Percentiles rank a stretch among this genome's conserved stretches.
Evolutionary conservation across 2,797 vertebrate genomes (phyloP).

Genomic region (Syngnathus acus): DNA sequence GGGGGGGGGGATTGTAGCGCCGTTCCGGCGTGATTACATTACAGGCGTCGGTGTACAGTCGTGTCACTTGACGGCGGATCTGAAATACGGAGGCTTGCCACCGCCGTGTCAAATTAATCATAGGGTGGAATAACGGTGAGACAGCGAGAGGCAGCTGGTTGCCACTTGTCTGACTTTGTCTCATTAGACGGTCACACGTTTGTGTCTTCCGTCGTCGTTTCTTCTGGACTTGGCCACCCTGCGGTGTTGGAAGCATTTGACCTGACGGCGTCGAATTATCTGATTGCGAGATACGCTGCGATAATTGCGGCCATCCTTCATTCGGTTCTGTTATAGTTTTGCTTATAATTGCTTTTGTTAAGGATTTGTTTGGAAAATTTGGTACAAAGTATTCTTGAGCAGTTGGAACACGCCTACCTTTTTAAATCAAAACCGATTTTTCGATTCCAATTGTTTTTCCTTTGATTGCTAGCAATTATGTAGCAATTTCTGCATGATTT

Average conservation of each 20-base stretch:
- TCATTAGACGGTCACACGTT: constrained; percentile 42
- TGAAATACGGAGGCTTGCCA: not conserved
- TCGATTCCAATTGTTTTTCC: no score
- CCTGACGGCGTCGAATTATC: not conserved
- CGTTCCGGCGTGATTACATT: not conserved
- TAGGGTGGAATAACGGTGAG: constrained; percentile 28
- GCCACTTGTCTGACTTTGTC: constrained; percentile 52
- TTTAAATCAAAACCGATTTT: no score
- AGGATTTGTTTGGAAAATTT: no score
- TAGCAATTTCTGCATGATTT: no score
- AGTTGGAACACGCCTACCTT: no score
- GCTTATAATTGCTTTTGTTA: not conserved
- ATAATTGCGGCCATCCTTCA: not conserved
- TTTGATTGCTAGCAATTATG: no score
- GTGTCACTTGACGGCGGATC: not conserved
- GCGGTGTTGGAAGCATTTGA: not conserved
- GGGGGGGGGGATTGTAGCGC: no score
- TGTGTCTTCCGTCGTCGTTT: constrained; percentile 50
- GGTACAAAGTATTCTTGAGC: no score
- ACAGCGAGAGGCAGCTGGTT: constrained; percentile 48
- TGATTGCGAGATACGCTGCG: not conserved
- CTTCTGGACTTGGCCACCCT: constrained; percentile 21
- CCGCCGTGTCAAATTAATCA: constrained; percentile 16
- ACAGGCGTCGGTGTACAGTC: not conserved
- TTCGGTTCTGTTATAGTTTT: not conserved